Evolutionary conservation across 2,797 vertebrate genomes (phyloP).

Genomic region (Notamacropus eugenii): DNA sequence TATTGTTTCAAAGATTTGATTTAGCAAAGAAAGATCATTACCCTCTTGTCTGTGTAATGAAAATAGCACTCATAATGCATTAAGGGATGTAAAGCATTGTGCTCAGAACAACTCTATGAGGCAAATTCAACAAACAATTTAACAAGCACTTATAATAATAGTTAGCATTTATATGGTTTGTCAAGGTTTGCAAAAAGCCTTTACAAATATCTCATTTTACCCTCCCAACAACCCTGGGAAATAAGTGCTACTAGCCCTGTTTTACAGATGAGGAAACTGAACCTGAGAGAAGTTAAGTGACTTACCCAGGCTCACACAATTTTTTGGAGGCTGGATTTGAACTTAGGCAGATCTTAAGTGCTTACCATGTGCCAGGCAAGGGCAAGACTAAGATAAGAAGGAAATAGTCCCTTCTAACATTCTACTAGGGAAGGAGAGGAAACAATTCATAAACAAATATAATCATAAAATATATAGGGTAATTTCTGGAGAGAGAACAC

Average conservation of each 20-base stretch:
- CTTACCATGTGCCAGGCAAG: neutral
- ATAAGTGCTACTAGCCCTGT: neutral
- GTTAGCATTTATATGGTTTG: neutral
- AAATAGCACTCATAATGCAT: neutral
- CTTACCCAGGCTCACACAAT: neutral
- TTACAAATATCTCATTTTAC: neutral
- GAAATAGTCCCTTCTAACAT: neutral
- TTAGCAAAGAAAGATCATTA: neutral
- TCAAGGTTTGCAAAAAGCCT: neutral
- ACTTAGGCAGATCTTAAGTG: neutral
- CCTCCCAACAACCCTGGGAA: neutral
- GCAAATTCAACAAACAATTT: neutral
- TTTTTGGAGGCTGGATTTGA: neutral
- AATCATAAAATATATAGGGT: neutral
- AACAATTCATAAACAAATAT: neutral
- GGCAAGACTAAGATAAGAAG: neutral
- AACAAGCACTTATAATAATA: neutral
- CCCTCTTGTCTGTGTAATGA: neutral
- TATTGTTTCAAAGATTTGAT: neutral
- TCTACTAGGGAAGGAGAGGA: neutral
- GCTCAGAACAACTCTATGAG: neutral
- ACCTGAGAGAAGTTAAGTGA: neutral
- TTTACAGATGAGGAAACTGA: neutral
- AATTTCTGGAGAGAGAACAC: neutral
- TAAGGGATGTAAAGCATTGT: neutral